Evolutionary conservation across 1,140 invertebrate species (phyloP), one percentile per base, ranked within the genome.

Genomic region (Physella acuta): DNA sequence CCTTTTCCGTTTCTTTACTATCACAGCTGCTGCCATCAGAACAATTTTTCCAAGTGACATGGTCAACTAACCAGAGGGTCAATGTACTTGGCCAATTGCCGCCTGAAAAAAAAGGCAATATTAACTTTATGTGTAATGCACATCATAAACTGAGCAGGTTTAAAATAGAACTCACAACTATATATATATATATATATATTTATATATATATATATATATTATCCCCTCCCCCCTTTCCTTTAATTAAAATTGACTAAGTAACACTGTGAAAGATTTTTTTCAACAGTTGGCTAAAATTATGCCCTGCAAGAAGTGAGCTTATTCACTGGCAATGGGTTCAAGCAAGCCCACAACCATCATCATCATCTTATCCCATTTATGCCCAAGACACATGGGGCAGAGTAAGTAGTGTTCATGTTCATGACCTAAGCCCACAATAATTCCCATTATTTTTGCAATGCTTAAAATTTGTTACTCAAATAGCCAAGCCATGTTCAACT

Each of bases 51-150:
- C 88, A 91, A 0, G 94, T 97, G 1, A 98, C 84, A 17, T 90
- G 87, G 86, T 99, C 96, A 8, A 99, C 94, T 59, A 95, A 88
- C 90, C 93, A 97, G 4, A 99, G 87, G 0, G 94, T 90, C 11
- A 97, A 85, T 0, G 97, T 98, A 59, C 91, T 89, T 0, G 97
- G 95, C 97, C 97, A 99, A 81, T 97, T 98, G 14, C 94, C 94
- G 33, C 97, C 84, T 31, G n/a, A 3, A 33, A 52, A n/a, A 31
- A 14, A 1, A 66, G 20, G 20, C 3, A 20, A 24, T 26, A 0
- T 11, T 1, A 55, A 8, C 11, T 0, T 17, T 17, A 8, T 8
- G 5, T 20, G 16, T 52, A 51, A 26, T 5, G 5, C 2, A 31
- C 11, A 14, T 5, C 4, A 8, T 49, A 63, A 63, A 44, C 5